A percentile compares a stretch with the other conserved stretches of the same genome.
Conservation (phyloP, 2,797 vertebrate genomes). For the Hemitrygon akajei region DNA sequence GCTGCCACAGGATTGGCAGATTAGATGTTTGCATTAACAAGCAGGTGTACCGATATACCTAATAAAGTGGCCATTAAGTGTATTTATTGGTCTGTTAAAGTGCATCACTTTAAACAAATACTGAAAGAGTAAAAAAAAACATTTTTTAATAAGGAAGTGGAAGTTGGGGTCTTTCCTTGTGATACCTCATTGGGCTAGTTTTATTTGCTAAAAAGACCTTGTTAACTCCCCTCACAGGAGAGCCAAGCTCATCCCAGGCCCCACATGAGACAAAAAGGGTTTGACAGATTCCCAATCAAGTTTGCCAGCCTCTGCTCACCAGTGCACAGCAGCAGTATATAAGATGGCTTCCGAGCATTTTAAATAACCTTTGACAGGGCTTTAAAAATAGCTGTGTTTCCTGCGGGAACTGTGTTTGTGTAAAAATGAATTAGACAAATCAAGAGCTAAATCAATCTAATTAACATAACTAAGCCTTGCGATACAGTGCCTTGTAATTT, state of each 20-base stretch:
- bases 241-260: conserved; percentile 14
- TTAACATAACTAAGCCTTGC: conserved; percentile 31
- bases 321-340: conserved; percentile 9
- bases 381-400: background rate
- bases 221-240: conserved; percentile 5
- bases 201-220: background rate
- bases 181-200: background rate
- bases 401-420: conserved; percentile 29
- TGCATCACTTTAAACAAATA: background rate
- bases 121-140: background rate
- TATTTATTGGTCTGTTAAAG: background rate
- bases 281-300: conserved; percentile 37
- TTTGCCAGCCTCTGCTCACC: conserved; percentile 24
- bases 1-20: too few species aligned
- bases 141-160: background rate
- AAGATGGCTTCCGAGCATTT: conserved; percentile 18
- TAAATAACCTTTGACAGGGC: conserved; percentile 24
- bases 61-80: too few species aligned
- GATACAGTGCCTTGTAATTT: conserved; percentile 27
- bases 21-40: too few species aligned
- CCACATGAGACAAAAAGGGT: conserved; percentile 13
- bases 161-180: background rate
- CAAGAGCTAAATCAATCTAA: conserved; percentile 36
- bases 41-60: too few species aligned
- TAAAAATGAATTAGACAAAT: conserved; percentile 36